These are phyloP conservation scores for Samia ricini DNA, from an alignment of 1,140 invertebrate genomes.

Conservation along the genomic window DNA sequence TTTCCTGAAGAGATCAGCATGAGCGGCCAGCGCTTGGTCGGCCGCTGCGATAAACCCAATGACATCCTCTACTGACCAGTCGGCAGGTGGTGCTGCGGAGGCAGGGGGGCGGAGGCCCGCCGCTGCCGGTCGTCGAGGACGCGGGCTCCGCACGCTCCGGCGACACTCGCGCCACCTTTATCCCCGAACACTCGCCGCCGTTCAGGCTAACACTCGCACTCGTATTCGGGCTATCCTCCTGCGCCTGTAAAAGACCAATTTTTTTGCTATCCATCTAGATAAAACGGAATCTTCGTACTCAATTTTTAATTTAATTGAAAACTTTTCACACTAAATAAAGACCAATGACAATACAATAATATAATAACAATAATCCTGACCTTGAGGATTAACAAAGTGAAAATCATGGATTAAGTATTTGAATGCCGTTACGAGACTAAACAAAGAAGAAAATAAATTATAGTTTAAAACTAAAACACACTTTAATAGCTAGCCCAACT, in stretches of 20 bases:
- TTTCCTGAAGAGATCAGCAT: slow-evolving; percentile 95
- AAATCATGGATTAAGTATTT: too few relatives aligned
- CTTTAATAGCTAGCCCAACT: too few relatives aligned
- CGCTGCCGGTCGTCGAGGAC: slow-evolving; percentile 57
- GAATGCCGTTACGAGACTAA: too few relatives aligned
- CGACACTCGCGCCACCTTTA: slow-evolving; percentile 52
- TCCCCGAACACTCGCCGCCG: slow-evolving; percentile 24
- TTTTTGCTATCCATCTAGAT: too few relatives aligned
- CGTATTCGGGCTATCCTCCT: slow-evolving; percentile 26
- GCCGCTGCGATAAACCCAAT: slow-evolving; percentile 91
- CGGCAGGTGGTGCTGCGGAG: slow-evolving; percentile 81
- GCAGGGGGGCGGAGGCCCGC: slow-evolving; percentile 63
- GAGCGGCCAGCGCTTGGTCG: slow-evolving; percentile 88
- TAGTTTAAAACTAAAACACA: too few relatives aligned
- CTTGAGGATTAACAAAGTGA: too few relatives aligned
- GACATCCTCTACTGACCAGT: slow-evolving; percentile 97
- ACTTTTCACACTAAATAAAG: too few relatives aligned
- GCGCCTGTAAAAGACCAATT: slow-evolving; percentile 11
- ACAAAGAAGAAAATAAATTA: too few relatives aligned
- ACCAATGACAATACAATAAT: too few relatives aligned
- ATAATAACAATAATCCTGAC: too few relatives aligned
- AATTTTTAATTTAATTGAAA: too few relatives aligned
- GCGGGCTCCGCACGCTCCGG: slow-evolving; percentile 61
- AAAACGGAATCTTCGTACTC: too few relatives aligned
- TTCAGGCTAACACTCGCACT: slow-evolving; percentile 11